Evolutionary conservation across 2,113 vertebrate genomes (phyloP).

Genomic region (Ciconia boyciana): DNA sequence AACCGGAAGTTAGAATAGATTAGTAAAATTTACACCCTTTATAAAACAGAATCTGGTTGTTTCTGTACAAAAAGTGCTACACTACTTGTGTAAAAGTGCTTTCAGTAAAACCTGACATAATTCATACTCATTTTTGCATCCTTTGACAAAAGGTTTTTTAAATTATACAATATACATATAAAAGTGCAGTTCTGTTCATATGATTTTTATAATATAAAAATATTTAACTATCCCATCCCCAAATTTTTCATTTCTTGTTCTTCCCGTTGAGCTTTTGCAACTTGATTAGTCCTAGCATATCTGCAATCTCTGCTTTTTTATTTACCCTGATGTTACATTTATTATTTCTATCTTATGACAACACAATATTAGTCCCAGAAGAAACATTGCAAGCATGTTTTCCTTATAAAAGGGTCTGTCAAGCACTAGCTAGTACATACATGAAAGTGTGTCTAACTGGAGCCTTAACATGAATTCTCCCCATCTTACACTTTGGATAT

Average conservation of each 20-base stretch:
- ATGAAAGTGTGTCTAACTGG: neutral
- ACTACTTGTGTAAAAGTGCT: neutral
- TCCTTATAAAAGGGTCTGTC: neutral
- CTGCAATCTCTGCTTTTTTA: neutral
- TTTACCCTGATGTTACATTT: neutral
- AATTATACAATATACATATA: neutral
- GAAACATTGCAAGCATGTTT: neutral
- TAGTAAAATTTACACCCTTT: neutral
- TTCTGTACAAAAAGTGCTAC: neutral
- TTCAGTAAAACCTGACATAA: neutral
- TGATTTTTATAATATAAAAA: neutral
- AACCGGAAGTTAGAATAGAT: neutral
- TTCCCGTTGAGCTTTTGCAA: neutral
- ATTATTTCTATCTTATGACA: neutral
- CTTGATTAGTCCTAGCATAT: neutral
- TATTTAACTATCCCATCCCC: neutral
- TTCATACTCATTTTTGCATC: neutral
- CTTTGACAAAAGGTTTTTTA: neutral
- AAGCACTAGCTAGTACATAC: neutral
- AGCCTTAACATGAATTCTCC: neutral
- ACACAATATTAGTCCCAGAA: neutral
- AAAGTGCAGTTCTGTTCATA: neutral
- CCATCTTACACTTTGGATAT: neutral
- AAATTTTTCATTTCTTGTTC: neutral
- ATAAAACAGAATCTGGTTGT: neutral